Conservation (phyloP, 2,888 invertebrate species). For the Archaeoteleia sp. region DNA sequence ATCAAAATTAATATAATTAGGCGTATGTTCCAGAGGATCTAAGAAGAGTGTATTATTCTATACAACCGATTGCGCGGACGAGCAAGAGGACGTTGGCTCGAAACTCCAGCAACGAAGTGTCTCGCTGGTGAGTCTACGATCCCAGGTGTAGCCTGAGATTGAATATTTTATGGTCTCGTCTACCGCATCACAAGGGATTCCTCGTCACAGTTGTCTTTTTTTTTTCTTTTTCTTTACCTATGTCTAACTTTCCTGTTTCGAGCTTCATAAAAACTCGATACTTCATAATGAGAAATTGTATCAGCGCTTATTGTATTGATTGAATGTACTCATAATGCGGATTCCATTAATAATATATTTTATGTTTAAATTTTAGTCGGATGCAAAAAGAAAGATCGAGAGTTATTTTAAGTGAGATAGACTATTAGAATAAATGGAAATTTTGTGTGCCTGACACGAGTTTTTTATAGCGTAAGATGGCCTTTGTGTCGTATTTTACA, state of each 20-base stretch:
- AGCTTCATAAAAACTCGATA: constrained; percentile 7
- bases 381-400: too few relatives aligned
- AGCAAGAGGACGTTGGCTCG: constrained; percentile 65
- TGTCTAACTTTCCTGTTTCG: constrained; percentile 8
- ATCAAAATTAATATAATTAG: constrained; percentile 18
- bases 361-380: too few relatives aligned
- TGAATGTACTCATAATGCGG: too few relatives aligned
- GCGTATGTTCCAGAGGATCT: constrained; percentile 65
- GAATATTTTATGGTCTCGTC: constrained; percentile 34
- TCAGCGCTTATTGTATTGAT: background rate
- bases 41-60: constrained; percentile 70
- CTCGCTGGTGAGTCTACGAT: constrained; percentile 64
- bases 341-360: too few relatives aligned
- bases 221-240: too few relatives aligned
- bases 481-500: background rate
- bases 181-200: constrained; percentile 13
- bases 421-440: background rate
- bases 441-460: too few relatives aligned
- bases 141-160: constrained; percentile 28
- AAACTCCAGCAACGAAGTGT: constrained; percentile 69
- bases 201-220: constrained; percentile 14
- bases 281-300: background rate
- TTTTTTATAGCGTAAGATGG: too few relatives aligned
- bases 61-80: constrained; percentile 71
- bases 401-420: too few relatives aligned